These are phyloP conservation scores for Psilopogon haemacephalus DNA, from an alignment of 2,113 vertebrate species.

Conservation along the genomic window DNA sequence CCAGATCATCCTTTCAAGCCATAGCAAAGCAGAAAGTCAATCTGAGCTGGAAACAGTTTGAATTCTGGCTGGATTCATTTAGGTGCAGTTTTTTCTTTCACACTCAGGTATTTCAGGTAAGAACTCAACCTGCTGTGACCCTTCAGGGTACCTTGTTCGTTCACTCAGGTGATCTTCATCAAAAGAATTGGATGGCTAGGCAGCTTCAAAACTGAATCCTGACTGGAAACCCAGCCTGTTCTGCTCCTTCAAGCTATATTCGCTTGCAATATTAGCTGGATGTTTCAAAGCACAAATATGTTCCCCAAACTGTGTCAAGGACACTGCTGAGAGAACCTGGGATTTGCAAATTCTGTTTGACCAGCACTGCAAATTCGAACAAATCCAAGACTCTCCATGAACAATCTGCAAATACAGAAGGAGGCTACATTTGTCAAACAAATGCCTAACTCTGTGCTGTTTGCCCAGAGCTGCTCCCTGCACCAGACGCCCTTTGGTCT, in stretches of 20 bases:
- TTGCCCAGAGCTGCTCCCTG: background rate
- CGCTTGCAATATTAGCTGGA: background rate
- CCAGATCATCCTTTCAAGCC: background rate
- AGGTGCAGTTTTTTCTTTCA: background rate
- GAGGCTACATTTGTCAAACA: constrained; percentile 24
- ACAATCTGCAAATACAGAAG: constrained; percentile 31
- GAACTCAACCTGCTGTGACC: background rate
- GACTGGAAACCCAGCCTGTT: background rate
- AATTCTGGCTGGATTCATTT: background rate
- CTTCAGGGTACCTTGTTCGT: background rate
- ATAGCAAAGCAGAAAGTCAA: background rate
- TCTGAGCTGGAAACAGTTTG: background rate
- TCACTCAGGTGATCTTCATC: background rate
- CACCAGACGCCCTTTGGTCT: background rate
- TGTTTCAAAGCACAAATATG: background rate
- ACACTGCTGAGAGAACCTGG: background rate
- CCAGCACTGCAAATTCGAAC: background rate
- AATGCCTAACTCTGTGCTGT: background rate
- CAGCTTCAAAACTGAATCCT: background rate
- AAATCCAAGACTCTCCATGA: constrained; percentile 18
- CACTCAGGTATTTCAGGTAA: background rate
- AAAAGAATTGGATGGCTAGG: background rate
- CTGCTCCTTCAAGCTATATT: background rate
- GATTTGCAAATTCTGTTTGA: constrained; percentile 38
- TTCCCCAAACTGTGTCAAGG: constrained; percentile 25